Evolutionary conservation across 2,113 vertebrate genomes (phyloP).

Genomic region (Athene noctua): DNA sequence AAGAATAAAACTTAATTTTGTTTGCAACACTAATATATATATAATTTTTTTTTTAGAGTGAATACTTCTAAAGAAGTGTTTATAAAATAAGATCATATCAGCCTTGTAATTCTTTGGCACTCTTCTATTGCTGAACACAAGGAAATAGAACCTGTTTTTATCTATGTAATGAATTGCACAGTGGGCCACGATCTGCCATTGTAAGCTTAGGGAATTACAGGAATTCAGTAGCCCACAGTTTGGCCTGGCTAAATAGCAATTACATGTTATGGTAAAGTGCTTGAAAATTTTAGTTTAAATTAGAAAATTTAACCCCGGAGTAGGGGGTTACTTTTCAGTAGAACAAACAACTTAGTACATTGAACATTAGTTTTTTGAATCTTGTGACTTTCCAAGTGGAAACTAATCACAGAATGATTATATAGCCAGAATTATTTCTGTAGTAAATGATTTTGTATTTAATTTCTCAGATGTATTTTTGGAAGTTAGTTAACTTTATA

Average conservation of each 20-base stretch:
- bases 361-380: not conserved
- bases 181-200: not conserved
- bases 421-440: not conserved
- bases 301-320: not conserved
- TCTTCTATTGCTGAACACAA: not conserved
- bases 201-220: not conserved
- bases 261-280: not conserved
- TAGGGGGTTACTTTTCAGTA: not conserved
- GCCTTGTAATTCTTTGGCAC: not conserved
- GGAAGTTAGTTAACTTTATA: not conserved
- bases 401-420: not conserved
- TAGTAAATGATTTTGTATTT: not conserved
- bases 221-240: not conserved
- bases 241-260: not conserved
- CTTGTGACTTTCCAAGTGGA: not conserved
- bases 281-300: not conserved
- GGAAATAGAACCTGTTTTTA: not conserved
- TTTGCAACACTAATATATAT: not conserved
- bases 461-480: not conserved
- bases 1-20: not conserved
- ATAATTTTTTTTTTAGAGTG: not conserved
- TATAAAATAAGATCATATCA: not conserved
- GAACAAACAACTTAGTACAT: not conserved
- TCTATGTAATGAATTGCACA: not conserved
- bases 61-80: not conserved